These are phyloP conservation scores for Tragelaphus imberbis DNA, from an alignment of 2,113 vertebrate species.

Conservation along the genomic window DNA sequence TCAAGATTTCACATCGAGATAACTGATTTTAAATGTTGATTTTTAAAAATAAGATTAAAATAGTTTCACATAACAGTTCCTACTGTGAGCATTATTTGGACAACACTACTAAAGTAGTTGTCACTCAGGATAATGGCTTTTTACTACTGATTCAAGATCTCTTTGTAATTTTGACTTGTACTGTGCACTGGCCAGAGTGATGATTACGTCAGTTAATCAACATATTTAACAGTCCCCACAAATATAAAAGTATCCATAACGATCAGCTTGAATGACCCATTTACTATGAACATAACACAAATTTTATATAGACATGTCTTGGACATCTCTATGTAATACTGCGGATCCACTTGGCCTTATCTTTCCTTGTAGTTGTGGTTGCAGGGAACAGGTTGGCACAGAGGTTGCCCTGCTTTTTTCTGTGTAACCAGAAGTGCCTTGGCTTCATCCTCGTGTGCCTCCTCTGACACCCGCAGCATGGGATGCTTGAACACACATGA, in stretches of 20 bases:
- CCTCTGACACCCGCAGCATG: background rate
- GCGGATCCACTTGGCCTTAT: background rate
- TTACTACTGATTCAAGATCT: background rate
- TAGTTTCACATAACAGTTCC: background rate
- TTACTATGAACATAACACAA: background rate
- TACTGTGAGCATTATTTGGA: background rate
- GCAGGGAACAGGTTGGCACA: background rate
- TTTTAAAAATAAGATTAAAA: background rate
- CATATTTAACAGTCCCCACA: background rate
- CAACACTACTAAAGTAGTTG: background rate
- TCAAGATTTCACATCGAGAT: background rate
- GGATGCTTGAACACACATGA: background rate
- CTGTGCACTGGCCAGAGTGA: background rate
- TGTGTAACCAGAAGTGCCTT: background rate
- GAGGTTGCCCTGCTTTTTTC: background rate
- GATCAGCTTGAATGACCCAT: background rate
- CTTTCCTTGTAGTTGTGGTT: background rate
- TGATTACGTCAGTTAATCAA: background rate
- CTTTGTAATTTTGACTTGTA: background rate
- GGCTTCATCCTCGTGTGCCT: background rate
- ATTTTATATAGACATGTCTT: background rate
- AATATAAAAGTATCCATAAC: background rate
- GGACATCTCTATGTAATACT: background rate
- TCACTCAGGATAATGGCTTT: background rate
- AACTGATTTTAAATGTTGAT: conserved; percentile 35